Base-by-base conservation (phyloP, 2,113 vertebrate genomes). In the Crotophaga sulcirostris region DNA sequence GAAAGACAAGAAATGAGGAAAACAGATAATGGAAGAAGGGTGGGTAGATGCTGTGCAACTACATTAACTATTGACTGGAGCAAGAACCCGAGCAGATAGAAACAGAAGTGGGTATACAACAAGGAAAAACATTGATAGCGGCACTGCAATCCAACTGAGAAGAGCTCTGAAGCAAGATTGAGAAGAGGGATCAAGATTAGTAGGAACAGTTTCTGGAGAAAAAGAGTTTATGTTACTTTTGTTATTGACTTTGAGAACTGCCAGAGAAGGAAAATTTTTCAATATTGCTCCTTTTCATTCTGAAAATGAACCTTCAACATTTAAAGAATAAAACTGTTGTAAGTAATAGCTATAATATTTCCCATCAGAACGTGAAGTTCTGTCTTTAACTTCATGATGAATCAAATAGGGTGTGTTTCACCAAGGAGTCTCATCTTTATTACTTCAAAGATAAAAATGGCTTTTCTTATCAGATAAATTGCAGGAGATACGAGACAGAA, bases 361-460 rank as follows among this genome's bases (percentile, higher is more conserved):
- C 16, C 66, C 23, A 56, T 58, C 38, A 72, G 55, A 86, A 70
- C 14, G 29, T 6, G 6, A 74, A 68, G 66, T 79, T 88, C 78
- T 86, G 40, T 63, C 73, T 85, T 95, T 88, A 96, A 96, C 55
- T n/a, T 66, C 56, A 17, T 86, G 96, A 63, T 94, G 69, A 97
- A 97, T 97, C 87, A 97, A 84, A 79, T 58, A 94, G 79, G 96
- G 96, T 93, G 91, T 92, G 95, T 97, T 96, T 97, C 96, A 94
- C 91, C 82, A 94, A 84, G 28, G 59, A 84, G 81, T 47, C 58
- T 90, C 80, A 59, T 94, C 90, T 93, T 94, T 98, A 76, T 26
- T 88, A 76, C 73, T 88, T 69, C 25, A 72, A 81, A 96, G 86
- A 84, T 97, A 90, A 94, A 97, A 97, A 94, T 59, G 23, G 3